A percentile compares a stretch with the other conserved stretches of the same genome.
phyloP scores from a whole-genome alignment of 2,113 vertebrate genomes.

The Myotis lucifugus region DNA sequence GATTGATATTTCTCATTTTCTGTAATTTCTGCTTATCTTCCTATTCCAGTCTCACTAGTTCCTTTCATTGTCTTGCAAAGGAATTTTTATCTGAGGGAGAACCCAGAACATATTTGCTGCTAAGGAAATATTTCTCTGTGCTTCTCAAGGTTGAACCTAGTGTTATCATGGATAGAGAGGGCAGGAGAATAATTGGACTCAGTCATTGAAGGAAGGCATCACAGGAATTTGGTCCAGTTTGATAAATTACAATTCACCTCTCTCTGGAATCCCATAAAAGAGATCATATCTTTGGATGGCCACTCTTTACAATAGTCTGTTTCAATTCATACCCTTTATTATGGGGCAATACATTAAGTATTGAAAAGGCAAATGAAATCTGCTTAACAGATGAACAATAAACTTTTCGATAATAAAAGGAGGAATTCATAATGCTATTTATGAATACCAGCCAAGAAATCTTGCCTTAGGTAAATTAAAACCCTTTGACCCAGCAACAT shows the following conservation, averaged over 20 bases:
- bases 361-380: neutral
- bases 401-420: neutral
- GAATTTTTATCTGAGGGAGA: slow-evolving; percentile 1
- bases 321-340: slow-evolving; percentile 7
- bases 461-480: slow-evolving; percentile 19
- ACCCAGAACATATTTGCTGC: neutral
- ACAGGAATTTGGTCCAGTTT: neutral
- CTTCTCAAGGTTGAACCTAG: neutral
- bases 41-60: neutral
- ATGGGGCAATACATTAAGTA: neutral
- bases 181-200: neutral
- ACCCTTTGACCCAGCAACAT: neutral
- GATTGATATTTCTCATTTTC: neutral
- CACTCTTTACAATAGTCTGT: neutral
- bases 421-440: neutral
- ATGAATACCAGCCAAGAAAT: slow-evolving; percentile 7
- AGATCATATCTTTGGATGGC: neutral
- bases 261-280: neutral
- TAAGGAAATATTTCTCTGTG: neutral
- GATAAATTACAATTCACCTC: neutral
- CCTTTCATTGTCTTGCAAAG: neutral
- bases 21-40: slow-evolving; percentile 20
- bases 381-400: neutral
- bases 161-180: neutral
- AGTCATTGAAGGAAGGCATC: neutral